Percentiles rank a stretch among this genome's conserved stretches.
phyloP scores from a whole-genome alignment of 2,888 invertebrate genomes.

The Allygus modestus region DNA sequence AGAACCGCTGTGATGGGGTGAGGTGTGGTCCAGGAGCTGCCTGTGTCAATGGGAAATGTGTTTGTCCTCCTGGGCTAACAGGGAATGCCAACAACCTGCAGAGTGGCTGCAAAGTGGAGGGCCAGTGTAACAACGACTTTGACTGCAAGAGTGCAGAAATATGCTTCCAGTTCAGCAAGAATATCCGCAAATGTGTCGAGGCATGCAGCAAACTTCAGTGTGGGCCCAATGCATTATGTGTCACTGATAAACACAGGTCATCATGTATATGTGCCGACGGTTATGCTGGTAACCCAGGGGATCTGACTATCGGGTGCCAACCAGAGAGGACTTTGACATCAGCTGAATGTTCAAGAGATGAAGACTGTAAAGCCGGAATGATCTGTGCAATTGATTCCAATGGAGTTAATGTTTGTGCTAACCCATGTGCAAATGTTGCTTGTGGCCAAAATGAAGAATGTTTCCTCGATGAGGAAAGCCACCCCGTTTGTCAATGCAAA shows the following conservation, averaged over 20 bases:
- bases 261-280: slow-evolving; percentile 92
- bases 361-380: slow-evolving; percentile 84
- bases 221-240: slow-evolving; percentile 93
- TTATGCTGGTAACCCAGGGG: slow-evolving; percentile 89
- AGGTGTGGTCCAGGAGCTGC: slow-evolving; percentile 89
- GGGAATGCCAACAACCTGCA: slow-evolving; percentile 89
- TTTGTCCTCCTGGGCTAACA: slow-evolving; percentile 86
- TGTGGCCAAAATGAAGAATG: slow-evolving; percentile 92
- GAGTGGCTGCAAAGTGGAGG: slow-evolving; percentile 85
- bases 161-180: slow-evolving; percentile 90
- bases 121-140: slow-evolving; percentile 88
- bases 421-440: slow-evolving; percentile 88
- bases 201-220: slow-evolving; percentile 93
- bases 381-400: slow-evolving; percentile 83
- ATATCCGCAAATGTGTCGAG: slow-evolving; percentile 89
- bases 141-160: slow-evolving; percentile 91
- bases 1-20: slow-evolving; percentile 86
- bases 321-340: slow-evolving; percentile 79
- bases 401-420: slow-evolving; percentile 83
- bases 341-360: slow-evolving; percentile 82
- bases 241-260: slow-evolving; percentile 90
- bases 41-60: slow-evolving; percentile 88
- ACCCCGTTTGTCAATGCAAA: slow-evolving; percentile 88
- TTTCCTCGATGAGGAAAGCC: slow-evolving; percentile 80
- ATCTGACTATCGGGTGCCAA: slow-evolving; percentile 88